Evolutionary conservation across 2,113 vertebrate species (phyloP).

Genomic region (Chaenogobius annularis): DNA sequence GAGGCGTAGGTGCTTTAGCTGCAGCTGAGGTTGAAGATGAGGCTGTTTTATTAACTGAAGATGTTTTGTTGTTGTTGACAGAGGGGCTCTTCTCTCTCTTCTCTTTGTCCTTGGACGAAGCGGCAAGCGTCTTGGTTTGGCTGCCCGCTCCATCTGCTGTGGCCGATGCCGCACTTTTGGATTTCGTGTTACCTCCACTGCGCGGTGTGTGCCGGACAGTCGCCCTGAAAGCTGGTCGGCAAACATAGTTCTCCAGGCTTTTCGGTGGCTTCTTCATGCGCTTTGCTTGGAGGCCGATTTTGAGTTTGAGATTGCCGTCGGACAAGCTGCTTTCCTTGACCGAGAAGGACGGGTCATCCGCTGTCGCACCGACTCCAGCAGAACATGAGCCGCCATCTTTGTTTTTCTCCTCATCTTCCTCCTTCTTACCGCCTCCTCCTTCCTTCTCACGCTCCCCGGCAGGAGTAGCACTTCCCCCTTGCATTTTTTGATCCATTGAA

Average conservation of each 20-base stretch:
- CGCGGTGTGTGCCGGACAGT: conserved; percentile 80
- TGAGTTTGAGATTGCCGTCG: conserved; percentile 93
- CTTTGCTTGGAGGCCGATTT: conserved; percentile 96
- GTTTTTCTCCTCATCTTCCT: conserved; percentile 79
- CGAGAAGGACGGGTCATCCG: conserved; percentile 83
- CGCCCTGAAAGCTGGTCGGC: conserved; percentile 93
- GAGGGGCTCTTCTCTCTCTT: conserved; percentile 68
- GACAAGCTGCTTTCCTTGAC: conserved; percentile 94
- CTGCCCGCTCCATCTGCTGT: conserved; percentile 43
- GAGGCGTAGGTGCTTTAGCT: conserved; percentile 55
- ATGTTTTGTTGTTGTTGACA: conserved; percentile 49
- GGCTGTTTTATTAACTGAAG: conserved; percentile 11
- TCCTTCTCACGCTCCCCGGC: conserved; percentile 76
- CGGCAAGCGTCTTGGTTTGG: conserved; percentile 60
- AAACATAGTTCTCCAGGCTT: conserved; percentile 96
- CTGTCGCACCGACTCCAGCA: conserved; percentile 43
- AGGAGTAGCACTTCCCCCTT: conserved; percentile 72
- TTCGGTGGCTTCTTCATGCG: conserved; percentile 97
- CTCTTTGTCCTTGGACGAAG: conserved; percentile 70
- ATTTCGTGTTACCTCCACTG: conserved; percentile 60
- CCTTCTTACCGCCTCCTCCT: conserved; percentile 76
- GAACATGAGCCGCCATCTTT: conserved; percentile 58
- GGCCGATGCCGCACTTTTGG: conserved; percentile 55
- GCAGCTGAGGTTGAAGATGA: conserved; percentile 53
- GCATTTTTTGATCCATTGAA: conserved; percentile 79